Conservation (phyloP, 2,113 vertebrate species). For the Nothoprocta pentlandii region DNA sequence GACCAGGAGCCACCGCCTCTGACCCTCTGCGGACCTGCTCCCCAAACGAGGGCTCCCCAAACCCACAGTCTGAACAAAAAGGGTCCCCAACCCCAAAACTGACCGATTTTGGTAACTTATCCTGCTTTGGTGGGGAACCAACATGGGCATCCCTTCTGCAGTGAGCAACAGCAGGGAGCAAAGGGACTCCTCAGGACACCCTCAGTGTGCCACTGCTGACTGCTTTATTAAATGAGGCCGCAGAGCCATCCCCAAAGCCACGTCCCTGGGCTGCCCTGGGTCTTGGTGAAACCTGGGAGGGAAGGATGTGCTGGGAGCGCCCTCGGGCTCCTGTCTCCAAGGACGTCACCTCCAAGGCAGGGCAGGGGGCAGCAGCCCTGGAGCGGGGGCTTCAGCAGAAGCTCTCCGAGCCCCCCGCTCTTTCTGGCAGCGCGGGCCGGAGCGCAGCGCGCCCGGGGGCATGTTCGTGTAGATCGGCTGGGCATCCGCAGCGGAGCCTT, state of each 20-base stretch:
- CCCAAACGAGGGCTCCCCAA: neutral
- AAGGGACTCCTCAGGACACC: too few species aligned
- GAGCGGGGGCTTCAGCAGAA: neutral
- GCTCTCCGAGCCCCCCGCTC: accelerated
- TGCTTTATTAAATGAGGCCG: neutral
- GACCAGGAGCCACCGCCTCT: neutral
- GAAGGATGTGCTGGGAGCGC: neutral
- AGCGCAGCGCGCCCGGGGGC: accelerated
- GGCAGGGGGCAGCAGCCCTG: neutral
- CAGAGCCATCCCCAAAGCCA: neutral
- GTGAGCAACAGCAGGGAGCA: too few species aligned
- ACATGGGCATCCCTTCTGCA: too few species aligned
- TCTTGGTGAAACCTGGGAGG: neutral
- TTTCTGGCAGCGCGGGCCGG: neutral
- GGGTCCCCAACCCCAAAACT: too few species aligned
- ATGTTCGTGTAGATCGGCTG: neutral
- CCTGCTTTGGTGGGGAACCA: too few species aligned
- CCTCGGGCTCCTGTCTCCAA: neutral
- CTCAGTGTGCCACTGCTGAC: too few species aligned
- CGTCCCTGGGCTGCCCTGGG: neutral
- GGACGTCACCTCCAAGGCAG: too few species aligned
- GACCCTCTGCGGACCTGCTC: too few species aligned
- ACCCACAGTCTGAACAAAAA: neutral
- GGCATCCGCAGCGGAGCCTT: neutral
- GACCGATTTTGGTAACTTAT: too few species aligned